Base-by-base conservation (phyloP, 1,140 invertebrate genomes). In the Aphidius ervi region DNA sequence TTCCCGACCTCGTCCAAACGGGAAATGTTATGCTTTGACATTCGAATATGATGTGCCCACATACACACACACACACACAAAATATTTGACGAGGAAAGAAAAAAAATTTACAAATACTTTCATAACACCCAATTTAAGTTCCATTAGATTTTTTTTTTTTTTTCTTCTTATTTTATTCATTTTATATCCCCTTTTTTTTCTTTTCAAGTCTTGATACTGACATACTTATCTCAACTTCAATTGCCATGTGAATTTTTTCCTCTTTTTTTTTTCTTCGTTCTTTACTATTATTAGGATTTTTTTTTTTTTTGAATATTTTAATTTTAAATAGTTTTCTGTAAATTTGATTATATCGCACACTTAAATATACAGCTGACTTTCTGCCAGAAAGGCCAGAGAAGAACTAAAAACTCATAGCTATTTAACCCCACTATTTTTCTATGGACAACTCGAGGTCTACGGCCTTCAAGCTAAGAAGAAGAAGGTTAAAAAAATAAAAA, bases 1-100 rank as follows among this genome's bases (percentile, higher is more conserved):
- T 73, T 79, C 76, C 73, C 67, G 70, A 74, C 72, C 72, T 73
- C 61, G 68, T 70, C 65, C 67, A 74, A 74, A 70, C 61, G 62
- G 63, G 63, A 63, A 65, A 62, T 58, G 57, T 57, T 61, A 64
- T 64, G 49, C 23, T 49, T 61, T 62, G 58, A 60, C 58, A 59
- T 54, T 56, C 49, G 49, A 49, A 58, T 31, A 31, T 31, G 23
- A 64, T 57, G 63, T 58, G 45, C 45, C 63, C 55, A 55, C 39
- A 31, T 42, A 47, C 47, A 43, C 39, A 31, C 47, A 47, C 47
- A 43, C 43, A 23, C 39, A 56, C 43, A 23, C 39, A 56, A 9
- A 42, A 56, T 8, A 47, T 45, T 46, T 42, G 23, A 31, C 6
- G 16, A 61, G 49, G 4, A 31, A 31, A 31, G 4, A 31, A 31